These are phyloP conservation scores for Ariopsis seemanni DNA, from an alignment of 2,113 vertebrate species.

Conservation along the genomic window DNA sequence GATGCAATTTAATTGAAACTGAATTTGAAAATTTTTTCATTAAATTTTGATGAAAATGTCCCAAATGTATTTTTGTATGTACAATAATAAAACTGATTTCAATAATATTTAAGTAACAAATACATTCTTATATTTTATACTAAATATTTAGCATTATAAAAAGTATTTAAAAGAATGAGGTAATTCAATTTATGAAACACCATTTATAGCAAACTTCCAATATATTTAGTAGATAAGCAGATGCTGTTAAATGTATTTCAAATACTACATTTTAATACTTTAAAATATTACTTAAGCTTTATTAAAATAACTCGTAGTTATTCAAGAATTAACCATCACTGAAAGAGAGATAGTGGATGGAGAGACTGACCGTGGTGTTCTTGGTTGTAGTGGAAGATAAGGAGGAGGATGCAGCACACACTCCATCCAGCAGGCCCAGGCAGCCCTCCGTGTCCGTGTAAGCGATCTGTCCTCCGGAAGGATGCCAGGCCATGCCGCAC, in stretches of 20 bases:
- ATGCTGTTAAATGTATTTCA: background rate
- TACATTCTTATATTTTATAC: background rate
- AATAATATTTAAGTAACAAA: background rate
- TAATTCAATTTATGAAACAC: background rate
- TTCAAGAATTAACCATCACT: background rate
- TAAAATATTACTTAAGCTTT: too few species aligned
- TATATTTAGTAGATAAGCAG: background rate
- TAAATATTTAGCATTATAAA: background rate
- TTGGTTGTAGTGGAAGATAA: conserved; percentile 42
- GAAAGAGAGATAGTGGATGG: background rate
- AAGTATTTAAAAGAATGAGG: background rate
- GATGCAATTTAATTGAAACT: too few species aligned
- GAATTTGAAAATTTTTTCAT: too few species aligned
- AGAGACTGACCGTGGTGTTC: conserved; percentile 61
- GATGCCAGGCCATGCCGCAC: conserved; percentile 89
- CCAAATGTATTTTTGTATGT: background rate
- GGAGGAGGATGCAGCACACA: conserved; percentile 60
- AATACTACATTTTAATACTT: background rate
- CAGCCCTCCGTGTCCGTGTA: conserved; percentile 93
- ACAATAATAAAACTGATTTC: background rate
- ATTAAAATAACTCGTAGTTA: too few species aligned
- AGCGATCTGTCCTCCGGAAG: conserved; percentile 77
- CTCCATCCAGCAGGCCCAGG: conserved; percentile 83
- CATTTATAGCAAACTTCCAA: background rate
- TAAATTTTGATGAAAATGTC: background rate